phyloP scores from a whole-genome alignment of 2,113 vertebrate species.

The Gopherus evgoodei region DNA sequence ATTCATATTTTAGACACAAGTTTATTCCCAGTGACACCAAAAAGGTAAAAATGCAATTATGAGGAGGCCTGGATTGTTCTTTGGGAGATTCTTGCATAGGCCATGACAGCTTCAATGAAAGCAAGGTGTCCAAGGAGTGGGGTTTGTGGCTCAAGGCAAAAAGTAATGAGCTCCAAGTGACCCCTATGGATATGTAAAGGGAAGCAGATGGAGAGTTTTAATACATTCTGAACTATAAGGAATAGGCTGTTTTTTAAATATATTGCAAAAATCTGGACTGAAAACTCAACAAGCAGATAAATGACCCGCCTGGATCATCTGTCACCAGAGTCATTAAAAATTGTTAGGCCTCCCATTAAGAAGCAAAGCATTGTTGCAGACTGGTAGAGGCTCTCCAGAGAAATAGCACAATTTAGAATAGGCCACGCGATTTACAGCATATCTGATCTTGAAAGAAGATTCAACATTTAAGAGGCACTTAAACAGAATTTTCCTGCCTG shows the following conservation, averaged over 20 bases:
- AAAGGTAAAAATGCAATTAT: constrained; percentile 4
- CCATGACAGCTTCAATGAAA: constrained; percentile 24
- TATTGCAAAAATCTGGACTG: constrained; percentile 50
- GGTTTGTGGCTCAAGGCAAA: not conserved
- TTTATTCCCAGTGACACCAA: not conserved
- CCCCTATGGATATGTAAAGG: constrained; percentile 26
- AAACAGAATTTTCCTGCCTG: constrained; percentile 40
- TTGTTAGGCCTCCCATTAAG: not conserved
- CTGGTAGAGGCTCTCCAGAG: not conserved
- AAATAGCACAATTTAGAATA: constrained; percentile 20
- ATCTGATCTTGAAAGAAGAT: constrained; percentile 55
- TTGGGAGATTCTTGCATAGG: constrained; percentile 11
- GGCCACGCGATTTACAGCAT: constrained; percentile 34
- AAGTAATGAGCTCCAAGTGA: constrained; percentile 47
- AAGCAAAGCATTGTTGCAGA: not conserved
- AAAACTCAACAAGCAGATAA: constrained; percentile 38
- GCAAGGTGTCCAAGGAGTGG: not conserved
- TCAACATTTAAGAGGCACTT: constrained; percentile 25
- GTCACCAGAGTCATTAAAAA: constrained; percentile 23
- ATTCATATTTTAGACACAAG: constrained; percentile 19
- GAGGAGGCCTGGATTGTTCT: not conserved
- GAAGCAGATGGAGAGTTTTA: constrained; percentile 70
- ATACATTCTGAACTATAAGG: constrained; percentile 42
- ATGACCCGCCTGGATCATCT: constrained; percentile 19
- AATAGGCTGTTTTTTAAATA: constrained; percentile 44